Evolutionary conservation across 2,113 vertebrate genomes (phyloP), one percentile per base, ranked within the genome.

Genomic region (Amphiprion ocellaris): DNA sequence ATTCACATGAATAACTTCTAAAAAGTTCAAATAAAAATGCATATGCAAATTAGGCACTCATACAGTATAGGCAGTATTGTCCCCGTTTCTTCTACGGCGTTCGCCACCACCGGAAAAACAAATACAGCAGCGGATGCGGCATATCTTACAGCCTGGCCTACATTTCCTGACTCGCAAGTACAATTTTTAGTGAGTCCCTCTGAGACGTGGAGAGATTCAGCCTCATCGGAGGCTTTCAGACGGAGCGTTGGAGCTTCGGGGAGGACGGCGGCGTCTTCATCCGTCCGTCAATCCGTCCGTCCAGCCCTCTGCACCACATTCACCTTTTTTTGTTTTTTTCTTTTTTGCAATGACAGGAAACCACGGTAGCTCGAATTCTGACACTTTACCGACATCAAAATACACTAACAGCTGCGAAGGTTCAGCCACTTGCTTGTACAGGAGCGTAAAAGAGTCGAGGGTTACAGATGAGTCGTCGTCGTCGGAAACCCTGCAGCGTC

Each of bases 41-140:
- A 47, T 86, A 90, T 89, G 84, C 75, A 91, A 90, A 90, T 90
- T 81, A 93, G 92, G 93, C 93, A 92, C 90, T 92, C 90, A 62
- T 89, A 91, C 90, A 91, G 82, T 87, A 83, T 82, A 91, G 92
- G 90, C 91, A 91, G 89, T 87, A 74, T 82, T 53, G 79, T 87
- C 87, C 89, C 79, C 63, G 2, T 84, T 86, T 67, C 76, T 41
- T 82, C 83, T 85, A 77, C 50, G 53, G 78, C 84, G 50, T 79
- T 81, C 78, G 81, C 62, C 83, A 74, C 69, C 66, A 85, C 71
- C 53, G 74, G 46, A 60, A 64, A 88, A 87, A 82, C 79, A 88
- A 84, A 79, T 15, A 90, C 81, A 77, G 82, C 87, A 83, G 87
- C 63, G 21, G 61, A 65, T 74, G 84, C 52, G 21, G 65, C 74